These are phyloP conservation scores for Cerastis rubricosa DNA, from an alignment of 2,888 invertebrate species.

Conservation along the genomic window DNA sequence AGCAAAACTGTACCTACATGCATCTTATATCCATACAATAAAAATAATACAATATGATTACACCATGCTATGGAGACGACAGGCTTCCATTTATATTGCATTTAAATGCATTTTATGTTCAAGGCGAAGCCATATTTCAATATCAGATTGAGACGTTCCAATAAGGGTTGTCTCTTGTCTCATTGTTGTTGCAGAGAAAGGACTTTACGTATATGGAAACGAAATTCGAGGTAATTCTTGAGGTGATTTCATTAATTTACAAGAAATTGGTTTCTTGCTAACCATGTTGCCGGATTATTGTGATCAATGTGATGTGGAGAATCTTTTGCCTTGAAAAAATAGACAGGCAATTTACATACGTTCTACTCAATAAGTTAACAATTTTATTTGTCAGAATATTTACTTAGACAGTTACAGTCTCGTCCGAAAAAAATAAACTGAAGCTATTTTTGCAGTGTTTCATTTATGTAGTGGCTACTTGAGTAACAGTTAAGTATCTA, in stretches of 20 bases:
- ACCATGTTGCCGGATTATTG: background rate
- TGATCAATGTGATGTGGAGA: background rate
- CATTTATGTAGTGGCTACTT: background rate
- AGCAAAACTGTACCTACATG: background rate
- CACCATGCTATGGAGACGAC: slow-evolving; percentile 28
- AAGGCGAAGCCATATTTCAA: slow-evolving; percentile 59
- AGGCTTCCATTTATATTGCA: slow-evolving; percentile 49
- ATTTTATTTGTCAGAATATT: background rate
- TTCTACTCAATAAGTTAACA: background rate
- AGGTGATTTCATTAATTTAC: too few species aligned
- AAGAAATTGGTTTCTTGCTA: background rate
- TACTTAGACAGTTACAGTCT: too few species aligned
- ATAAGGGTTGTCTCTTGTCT: slow-evolving; percentile 54
- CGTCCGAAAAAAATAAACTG: background rate
- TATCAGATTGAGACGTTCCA: slow-evolving; percentile 60
- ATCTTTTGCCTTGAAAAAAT: background rate
- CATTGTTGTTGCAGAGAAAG: background rate
- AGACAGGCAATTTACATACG: background rate
- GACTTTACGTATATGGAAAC: background rate
- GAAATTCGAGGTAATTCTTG: background rate
- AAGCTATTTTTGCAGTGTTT: background rate
- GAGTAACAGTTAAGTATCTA: background rate
- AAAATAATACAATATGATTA: slow-evolving; percentile 38
- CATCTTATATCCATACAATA: slow-evolving; percentile 10
- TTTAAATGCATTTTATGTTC: slow-evolving; percentile 63